Percentiles rank a stretch among this genome's conserved stretches.
Conservation (phyloP, 2,888 invertebrate genomes). For the Leptura quadrifasciata region DNA sequence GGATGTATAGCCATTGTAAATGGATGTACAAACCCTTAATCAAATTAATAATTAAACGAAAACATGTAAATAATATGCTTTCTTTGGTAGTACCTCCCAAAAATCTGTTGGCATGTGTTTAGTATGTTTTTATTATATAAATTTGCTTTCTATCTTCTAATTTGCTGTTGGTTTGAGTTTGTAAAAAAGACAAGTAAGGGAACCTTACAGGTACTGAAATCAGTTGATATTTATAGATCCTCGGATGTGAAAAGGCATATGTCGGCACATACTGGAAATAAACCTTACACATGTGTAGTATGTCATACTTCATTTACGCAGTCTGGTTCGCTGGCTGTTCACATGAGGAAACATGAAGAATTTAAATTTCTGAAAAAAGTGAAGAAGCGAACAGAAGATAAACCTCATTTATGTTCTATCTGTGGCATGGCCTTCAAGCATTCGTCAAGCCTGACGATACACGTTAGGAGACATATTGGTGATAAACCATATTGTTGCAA, state of each 20-base stretch:
- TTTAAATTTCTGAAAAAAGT: slow-evolving; percentile 43
- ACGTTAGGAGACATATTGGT: slow-evolving; percentile 64
- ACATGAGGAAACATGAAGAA: slow-evolving; percentile 58
- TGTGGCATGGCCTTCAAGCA: slow-evolving; percentile 67
- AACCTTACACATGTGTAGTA: slow-evolving; percentile 60
- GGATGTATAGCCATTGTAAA: too few relatives aligned
- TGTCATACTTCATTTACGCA: slow-evolving; percentile 63
- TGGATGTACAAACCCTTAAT: too few relatives aligned
- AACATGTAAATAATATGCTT: too few relatives aligned
- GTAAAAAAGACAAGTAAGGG: too few relatives aligned
- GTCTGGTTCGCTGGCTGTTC: slow-evolving; percentile 61
- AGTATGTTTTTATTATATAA: too few relatives aligned
- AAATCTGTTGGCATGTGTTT: too few relatives aligned
- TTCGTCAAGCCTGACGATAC: slow-evolving; percentile 64
- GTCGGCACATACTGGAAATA: slow-evolving; percentile 62
- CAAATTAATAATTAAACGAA: too few relatives aligned
- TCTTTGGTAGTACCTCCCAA: too few relatives aligned
- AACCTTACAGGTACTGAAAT: too few relatives aligned
- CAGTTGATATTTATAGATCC: slow-evolving; percentile 57
- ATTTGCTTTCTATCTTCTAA: too few relatives aligned
- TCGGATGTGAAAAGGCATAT: slow-evolving; percentile 66
- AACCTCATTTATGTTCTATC: slow-evolving; percentile 63
- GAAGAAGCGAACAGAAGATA: slow-evolving; percentile 47
- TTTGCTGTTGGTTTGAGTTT: too few relatives aligned
- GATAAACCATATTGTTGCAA: slow-evolving; percentile 65